These are phyloP conservation scores for Conchocele bisecta DNA, from an alignment of 2,888 invertebrate genomes.

Conservation along the genomic window DNA sequence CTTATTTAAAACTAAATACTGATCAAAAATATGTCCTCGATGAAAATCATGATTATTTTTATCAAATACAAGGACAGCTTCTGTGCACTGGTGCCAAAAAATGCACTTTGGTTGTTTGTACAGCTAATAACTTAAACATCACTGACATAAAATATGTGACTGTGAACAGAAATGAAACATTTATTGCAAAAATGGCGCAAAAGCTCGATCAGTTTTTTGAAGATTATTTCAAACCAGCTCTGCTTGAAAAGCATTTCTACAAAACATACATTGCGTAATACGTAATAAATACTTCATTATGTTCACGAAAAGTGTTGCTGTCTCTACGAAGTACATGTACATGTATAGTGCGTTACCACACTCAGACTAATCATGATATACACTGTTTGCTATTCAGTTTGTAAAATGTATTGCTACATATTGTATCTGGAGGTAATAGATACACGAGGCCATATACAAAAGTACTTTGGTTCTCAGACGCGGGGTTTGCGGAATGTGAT, in stretches of 20 bases:
- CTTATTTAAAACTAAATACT: not conserved
- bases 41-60: not conserved
- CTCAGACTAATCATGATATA: too few relatives aligned
- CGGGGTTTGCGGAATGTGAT: too few relatives aligned
- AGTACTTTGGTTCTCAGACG: too few relatives aligned
- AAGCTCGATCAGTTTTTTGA: not conserved
- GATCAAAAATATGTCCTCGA: not conserved
- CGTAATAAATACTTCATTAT: too few relatives aligned
- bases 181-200: not conserved
- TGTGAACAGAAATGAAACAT: not conserved
- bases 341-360: too few relatives aligned
- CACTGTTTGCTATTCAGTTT: too few relatives aligned
- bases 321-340: too few relatives aligned
- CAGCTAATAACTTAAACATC: too few relatives aligned
- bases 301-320: too few relatives aligned
- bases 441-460: too few relatives aligned
- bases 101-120: slow-evolving; percentile 1
- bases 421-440: too few relatives aligned
- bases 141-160: not conserved
- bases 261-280: not conserved
- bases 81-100: not conserved
- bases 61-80: not conserved
- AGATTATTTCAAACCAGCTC: not conserved
- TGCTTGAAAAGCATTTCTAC: slow-evolving; percentile 14
- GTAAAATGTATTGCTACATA: too few relatives aligned